Evolutionary conservation across 2,888 invertebrate species (phyloP), one percentile per base, ranked within the genome.

Genomic region (Parnassius glacialis): DNA sequence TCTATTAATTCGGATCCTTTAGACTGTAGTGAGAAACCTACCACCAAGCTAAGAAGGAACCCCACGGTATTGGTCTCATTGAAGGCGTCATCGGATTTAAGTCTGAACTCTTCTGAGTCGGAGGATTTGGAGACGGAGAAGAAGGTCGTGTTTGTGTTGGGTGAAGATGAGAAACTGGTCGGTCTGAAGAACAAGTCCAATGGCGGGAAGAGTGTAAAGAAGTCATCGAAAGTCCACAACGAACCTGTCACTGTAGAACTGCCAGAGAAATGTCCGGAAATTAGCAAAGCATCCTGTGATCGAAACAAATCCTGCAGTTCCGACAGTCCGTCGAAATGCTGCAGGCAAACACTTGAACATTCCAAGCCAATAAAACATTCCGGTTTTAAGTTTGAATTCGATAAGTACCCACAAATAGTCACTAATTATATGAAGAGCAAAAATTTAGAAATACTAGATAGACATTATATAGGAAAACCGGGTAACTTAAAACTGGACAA

Each of bases 391-490:
- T 95, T 95, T 79, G 94, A 94, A 80, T 94, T 95, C 76, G 94
- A 94, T 81, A 94, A 95, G 84, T 94, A 94, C 85, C 94, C 95
- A 43, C 94, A 95, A 80, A 95, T 95, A 80, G 94, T 94, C 70
- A 94, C 93, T 72, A 95, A 95, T 84, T 95, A 95, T 79, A 94
- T 95, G 95, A 94, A 94, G 84, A 94, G 94, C 80, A 95, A 95
- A 83, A 95, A 95, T 80, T 90, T 95, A 72, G 93, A 94, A 81
- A 87, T 94, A 72, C 80, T 93, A 72, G 93, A 93, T 78, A 87
- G 93, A 65, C 92, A 93, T 70, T 93, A 93, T 68, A 90, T 92
- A 52, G 93, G 93, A 61, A 93, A 92, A 74, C 92, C 87, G 65
- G 92, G 92, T 65, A 92, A 92, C 75, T 79, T 91, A 79, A 92